Evolutionary conservation across 2,888 invertebrate genomes (phyloP).

Genomic region (Caenorhabditis sp.): DNA sequence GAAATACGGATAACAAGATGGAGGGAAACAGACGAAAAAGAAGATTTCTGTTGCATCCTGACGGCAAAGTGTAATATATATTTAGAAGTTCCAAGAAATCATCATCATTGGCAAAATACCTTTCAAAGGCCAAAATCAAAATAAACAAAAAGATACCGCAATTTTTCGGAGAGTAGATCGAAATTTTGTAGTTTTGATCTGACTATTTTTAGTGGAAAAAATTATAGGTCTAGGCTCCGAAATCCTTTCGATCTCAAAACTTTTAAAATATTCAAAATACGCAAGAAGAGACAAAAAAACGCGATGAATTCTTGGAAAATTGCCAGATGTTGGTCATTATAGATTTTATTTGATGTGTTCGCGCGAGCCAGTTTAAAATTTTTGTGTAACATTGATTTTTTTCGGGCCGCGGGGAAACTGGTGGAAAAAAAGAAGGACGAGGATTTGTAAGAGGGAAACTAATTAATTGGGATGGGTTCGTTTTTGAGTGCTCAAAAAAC

Average conservation of each 20-base stretch:
- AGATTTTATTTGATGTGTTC: conserved; percentile 1
- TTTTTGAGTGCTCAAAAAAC: background rate
- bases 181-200: background rate
- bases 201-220: no score
- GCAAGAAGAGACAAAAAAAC: background rate
- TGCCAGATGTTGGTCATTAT: background rate
- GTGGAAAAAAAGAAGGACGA: background rate
- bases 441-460: background rate
- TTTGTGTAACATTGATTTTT: background rate
- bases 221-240: no score
- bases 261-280: background rate
- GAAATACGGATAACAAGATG: background rate
- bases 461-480: background rate
- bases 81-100: background rate
- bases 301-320: conserved; percentile 1
- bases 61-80: background rate
- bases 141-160: background rate
- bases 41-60: background rate
- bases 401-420: background rate
- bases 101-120: background rate
- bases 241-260: no score
- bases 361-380: background rate
- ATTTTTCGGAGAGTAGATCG: background rate
- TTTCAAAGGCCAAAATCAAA: no score
- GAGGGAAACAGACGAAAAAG: background rate